Evolutionary conservation across 2,888 invertebrate genomes (phyloP), one percentile per base, ranked within the genome.

Genomic region (Eurois occulta): DNA sequence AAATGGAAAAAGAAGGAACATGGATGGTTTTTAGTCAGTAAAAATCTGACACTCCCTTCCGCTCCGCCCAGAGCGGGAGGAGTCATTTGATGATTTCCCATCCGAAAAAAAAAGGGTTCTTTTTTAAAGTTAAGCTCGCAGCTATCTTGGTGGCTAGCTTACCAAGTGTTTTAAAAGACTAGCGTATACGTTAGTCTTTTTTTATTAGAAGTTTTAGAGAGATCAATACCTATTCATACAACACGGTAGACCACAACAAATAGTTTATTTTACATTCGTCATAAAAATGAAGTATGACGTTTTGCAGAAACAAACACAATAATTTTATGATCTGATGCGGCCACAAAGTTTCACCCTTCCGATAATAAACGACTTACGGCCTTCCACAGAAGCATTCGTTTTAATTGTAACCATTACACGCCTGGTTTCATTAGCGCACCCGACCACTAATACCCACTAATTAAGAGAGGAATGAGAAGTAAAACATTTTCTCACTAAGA

Each of bases 371-470:
- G 89, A 87, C 87, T 88, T 83, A 83, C 77, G 72, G 73, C 71
- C 81, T 76, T 85, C 80, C 80, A 80, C 70, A 83, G 83, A 79
- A 80, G 83, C 78, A 86, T 52, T 75, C 81, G 77, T 90, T 91
- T 91, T 89, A 91, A 91, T 91, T 88, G 90, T 88, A 88, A 88
- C 87, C 87, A 89, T 92, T 91, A 90, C 85, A 88, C 85, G 88
- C 87, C 87, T 84, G 83, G 87, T 85, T 86, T 91, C 89, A 91
- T 91, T 92, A 89, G 83, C 87, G 81, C 80, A 88, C 81, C 75
- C 83, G 67, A 76, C 86, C 86, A 84, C 89, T 87, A 89, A 91
- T 88, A 88, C 87, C 82, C 69, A 82, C 87, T 88, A 90, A 91
- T 91, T 91, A 90, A 86, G 86, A 84, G 72, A 76, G 80, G 80